These are phyloP conservation scores for Cosmia trapezina DNA, from an alignment of 2,888 invertebrate genomes.

Conservation along the genomic window DNA sequence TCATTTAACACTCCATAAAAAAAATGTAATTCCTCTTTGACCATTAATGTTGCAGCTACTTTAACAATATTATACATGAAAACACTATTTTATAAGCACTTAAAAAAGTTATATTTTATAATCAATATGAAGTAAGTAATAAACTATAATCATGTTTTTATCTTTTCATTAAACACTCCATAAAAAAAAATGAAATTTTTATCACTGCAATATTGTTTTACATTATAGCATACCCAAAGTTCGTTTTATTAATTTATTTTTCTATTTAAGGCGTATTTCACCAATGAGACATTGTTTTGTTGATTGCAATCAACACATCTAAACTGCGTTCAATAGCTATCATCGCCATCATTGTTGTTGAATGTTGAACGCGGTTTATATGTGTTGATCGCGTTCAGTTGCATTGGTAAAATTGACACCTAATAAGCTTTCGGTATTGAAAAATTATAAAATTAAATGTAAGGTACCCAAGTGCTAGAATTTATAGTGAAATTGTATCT, in stretches of 20 bases:
- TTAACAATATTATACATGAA: slow-evolving; percentile 1
- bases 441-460: not conserved
- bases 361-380: too few relatives aligned
- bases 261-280: too few relatives aligned
- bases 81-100: not conserved
- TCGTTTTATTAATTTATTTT: slow-evolving; percentile 19
- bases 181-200: not conserved
- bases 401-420: not conserved
- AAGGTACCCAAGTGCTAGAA: slow-evolving; percentile 14
- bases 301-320: too few relatives aligned
- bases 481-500: slow-evolving; percentile 24
- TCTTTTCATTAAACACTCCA: not conserved
- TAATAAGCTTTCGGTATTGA: not conserved
- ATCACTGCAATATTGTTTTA: not conserved
- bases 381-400: too few relatives aligned
- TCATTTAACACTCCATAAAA: too few relatives aligned
- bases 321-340: too few relatives aligned
- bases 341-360: too few relatives aligned
- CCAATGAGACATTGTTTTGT: too few relatives aligned
- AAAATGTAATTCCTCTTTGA: too few relatives aligned
- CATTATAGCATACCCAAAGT: not conserved
- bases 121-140: not conserved
- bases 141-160: not conserved
- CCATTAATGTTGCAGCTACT: too few relatives aligned
- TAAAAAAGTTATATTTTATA: not conserved